These are phyloP conservation scores for Pyrrhosoma nymphula DNA, from an alignment of 2,888 invertebrate species.

Conservation along the genomic window DNA sequence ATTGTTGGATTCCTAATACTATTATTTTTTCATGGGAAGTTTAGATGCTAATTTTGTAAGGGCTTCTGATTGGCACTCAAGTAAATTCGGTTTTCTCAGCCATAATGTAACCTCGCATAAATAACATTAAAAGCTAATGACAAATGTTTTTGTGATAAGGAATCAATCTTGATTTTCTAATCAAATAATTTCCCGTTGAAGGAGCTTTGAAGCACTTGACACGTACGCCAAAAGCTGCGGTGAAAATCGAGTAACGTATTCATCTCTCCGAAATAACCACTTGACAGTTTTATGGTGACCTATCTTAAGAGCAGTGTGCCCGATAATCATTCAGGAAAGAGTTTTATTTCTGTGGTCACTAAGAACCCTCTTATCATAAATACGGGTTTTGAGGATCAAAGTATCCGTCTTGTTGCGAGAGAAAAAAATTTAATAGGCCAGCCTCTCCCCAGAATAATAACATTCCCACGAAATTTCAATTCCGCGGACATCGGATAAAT, in stretches of 20 bases:
- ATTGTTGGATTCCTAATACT: too few species aligned
- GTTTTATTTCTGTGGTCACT: background rate
- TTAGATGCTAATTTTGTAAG: too few species aligned
- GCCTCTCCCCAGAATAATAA: background rate
- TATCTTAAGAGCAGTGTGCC: background rate
- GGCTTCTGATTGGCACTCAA: too few species aligned
- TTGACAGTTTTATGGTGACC: background rate
- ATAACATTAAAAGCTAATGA: too few species aligned
- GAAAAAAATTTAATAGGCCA: background rate
- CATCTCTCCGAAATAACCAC: background rate
- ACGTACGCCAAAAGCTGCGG: background rate
- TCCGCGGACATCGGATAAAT: background rate
- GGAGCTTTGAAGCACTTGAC: too few species aligned
- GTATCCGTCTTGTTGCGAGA: background rate
- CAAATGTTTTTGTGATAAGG: too few species aligned
- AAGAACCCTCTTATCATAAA: background rate
- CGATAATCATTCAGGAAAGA: background rate
- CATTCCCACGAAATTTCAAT: constrained; percentile 35
- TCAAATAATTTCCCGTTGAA: too few species aligned
- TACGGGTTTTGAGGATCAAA: background rate
- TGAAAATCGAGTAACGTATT: background rate
- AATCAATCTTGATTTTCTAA: too few species aligned
- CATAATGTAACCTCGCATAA: too few species aligned
- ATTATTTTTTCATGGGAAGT: too few species aligned
- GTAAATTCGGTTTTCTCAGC: too few species aligned